A percentile compares a stretch with the other conserved stretches of the same genome.
Conservation (phyloP, 2,797 vertebrate species). For the Falco rusticolus region DNA sequence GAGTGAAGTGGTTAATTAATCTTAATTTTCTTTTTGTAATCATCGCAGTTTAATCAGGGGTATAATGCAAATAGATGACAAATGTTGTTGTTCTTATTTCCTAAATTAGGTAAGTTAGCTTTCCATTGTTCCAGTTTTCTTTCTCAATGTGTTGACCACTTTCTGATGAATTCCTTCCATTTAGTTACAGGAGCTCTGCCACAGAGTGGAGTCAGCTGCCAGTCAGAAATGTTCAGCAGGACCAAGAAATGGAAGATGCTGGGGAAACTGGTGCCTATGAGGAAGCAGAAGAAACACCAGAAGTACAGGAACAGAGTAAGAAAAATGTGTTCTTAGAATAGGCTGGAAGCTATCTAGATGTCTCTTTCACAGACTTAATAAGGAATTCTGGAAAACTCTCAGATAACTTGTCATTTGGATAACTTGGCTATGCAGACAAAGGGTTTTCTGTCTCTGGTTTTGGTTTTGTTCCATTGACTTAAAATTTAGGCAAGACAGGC, state of each 20-base stretch:
- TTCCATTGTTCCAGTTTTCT: background rate
- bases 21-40: background rate
- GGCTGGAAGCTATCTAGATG: background rate
- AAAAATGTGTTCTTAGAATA: background rate
- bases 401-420: background rate
- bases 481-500: background rate
- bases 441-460: background rate
- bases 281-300: slow-evolving; percentile 74
- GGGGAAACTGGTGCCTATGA: slow-evolving; percentile 63
- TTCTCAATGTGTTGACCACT: background rate
- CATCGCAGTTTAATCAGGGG: background rate
- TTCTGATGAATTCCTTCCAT: slow-evolving; percentile 3
- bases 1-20: background rate
- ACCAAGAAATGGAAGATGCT: slow-evolving; percentile 69
- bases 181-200: slow-evolving; percentile 71
- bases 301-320: slow-evolving; percentile 78
- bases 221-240: slow-evolving; percentile 19
- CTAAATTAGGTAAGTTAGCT: background rate
- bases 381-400: background rate
- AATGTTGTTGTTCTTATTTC: background rate
- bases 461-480: background rate
- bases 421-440: background rate
- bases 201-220: slow-evolving; percentile 51
- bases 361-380: background rate
- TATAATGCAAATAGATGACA: background rate